Percentiles rank a stretch among this genome's conserved stretches.
phyloP scores from a whole-genome alignment of 2,113 vertebrate species.

The Manacus vitellinus region DNA sequence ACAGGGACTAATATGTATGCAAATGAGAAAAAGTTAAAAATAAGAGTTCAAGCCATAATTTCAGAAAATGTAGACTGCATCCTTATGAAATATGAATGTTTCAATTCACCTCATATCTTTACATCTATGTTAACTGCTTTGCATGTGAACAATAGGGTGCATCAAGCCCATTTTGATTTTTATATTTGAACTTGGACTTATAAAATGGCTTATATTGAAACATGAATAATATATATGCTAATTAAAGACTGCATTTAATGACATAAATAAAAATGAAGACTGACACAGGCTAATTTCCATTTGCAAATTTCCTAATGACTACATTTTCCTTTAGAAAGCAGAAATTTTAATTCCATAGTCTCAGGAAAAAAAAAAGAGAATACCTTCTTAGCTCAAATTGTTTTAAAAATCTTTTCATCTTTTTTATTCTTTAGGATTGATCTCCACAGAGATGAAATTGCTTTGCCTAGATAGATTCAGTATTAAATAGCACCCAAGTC shows the following conservation, averaged over 20 bases:
- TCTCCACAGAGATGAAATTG: background rate
- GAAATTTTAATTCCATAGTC: constrained; percentile 22
- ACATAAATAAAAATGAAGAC: constrained; percentile 57
- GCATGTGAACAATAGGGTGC: constrained; percentile 57
- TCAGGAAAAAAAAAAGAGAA: background rate
- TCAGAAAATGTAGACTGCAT: constrained; percentile 31
- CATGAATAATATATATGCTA: constrained; percentile 69
- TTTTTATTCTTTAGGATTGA: background rate
- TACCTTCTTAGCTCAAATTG: background rate
- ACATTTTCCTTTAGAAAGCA: constrained; percentile 38
- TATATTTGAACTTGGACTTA: constrained; percentile 56
- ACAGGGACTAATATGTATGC: constrained; percentile 68
- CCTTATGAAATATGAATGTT: constrained; percentile 60
- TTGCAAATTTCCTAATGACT: constrained; percentile 59
- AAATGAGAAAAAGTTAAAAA: constrained; percentile 69
- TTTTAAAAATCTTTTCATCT: background rate
- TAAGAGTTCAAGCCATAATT: constrained; percentile 55
- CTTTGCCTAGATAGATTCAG: background rate
- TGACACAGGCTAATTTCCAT: constrained; percentile 53
- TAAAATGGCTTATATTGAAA: constrained; percentile 56
- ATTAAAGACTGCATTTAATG: constrained; percentile 63
- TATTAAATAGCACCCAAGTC: background rate
- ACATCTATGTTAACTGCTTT: constrained; percentile 52
- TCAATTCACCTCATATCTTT: constrained; percentile 60
- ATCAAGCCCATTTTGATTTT: constrained; percentile 56